Conservation (phyloP, 2,888 invertebrate species). For the Callimorpha dominula region DNA sequence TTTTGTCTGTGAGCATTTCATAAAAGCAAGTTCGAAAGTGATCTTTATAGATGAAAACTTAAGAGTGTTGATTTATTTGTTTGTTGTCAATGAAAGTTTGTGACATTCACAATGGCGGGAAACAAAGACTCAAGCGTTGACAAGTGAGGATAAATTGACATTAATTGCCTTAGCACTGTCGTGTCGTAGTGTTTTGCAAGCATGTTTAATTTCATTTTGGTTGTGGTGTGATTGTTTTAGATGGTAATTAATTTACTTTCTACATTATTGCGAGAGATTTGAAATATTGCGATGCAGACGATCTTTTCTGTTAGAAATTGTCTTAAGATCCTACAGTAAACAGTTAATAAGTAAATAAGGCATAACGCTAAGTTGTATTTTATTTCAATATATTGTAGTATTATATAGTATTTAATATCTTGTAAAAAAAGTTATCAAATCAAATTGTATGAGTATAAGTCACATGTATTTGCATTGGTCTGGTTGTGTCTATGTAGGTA, state of each 20-base stretch:
- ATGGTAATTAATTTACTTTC: constrained; percentile 73
- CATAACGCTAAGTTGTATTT: neutral
- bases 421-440: too few species aligned
- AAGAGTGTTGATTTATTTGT: constrained; percentile 51
- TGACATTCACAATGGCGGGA: constrained; percentile 66
- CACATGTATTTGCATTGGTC: too few species aligned
- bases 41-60: constrained; percentile 46
- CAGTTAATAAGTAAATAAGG: constrained; percentile 16
- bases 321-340: constrained; percentile 25
- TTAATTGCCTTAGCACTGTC: constrained; percentile 78
- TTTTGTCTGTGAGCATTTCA: constrained; percentile 40
- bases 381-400: too few species aligned
- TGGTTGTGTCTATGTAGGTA: too few species aligned
- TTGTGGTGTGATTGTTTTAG: constrained; percentile 63
- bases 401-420: too few species aligned
- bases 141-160: constrained; percentile 82
- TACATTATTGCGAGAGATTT: constrained; percentile 72
- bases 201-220: constrained; percentile 59
- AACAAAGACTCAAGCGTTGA: constrained; percentile 74
- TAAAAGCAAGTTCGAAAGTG: constrained; percentile 49
- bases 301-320: constrained; percentile 30
- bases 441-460: too few species aligned
- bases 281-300: constrained; percentile 56
- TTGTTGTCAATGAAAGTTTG: constrained; percentile 47
- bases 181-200: constrained; percentile 65